Conservation (phyloP, 2,113 vertebrate genomes). For the Globicephala melas region DNA sequence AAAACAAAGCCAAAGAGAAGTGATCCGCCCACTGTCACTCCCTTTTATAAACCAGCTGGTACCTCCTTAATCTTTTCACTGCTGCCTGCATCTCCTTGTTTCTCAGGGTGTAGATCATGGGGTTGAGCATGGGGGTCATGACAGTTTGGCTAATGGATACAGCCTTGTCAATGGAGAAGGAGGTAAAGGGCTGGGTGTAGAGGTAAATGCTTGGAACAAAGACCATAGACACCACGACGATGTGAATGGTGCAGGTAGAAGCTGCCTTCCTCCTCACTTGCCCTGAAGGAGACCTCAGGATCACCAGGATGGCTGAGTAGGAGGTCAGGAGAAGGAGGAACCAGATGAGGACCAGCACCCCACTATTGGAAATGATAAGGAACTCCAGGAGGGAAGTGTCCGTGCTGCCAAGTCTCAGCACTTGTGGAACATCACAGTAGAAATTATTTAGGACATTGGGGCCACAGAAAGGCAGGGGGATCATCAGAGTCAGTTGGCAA, state of each 20-base stretch:
- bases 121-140: conserved; percentile 71
- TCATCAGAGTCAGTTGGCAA: conserved; percentile 43
- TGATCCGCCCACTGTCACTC: not conserved
- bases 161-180: conserved; percentile 66
- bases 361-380: conserved; percentile 71
- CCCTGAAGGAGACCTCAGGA: conserved; percentile 35
- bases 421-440: conserved; percentile 70
- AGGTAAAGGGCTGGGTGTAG: conserved; percentile 56
- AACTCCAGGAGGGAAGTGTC: conserved; percentile 52
- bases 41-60: not conserved
- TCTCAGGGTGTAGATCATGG: conserved; percentile 72
- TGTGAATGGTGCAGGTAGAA: conserved; percentile 70
- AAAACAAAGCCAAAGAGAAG: not conserved
- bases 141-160: conserved; percentile 58
- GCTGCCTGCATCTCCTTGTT: conserved; percentile 71
- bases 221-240: conserved; percentile 65
- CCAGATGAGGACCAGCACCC: conserved; percentile 60
- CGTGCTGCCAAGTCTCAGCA: conserved; percentile 60
- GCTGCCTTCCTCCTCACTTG: conserved; percentile 48
- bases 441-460: conserved; percentile 61
- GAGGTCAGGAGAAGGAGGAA: conserved; percentile 64
- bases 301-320: conserved; percentile 49
- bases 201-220: conserved; percentile 67
- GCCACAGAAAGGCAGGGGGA: conserved; percentile 62
- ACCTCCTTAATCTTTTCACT: conserved; percentile 56